Conservation (phyloP, 2,113 vertebrate genomes). For the Peromyscus polionotus region DNA sequence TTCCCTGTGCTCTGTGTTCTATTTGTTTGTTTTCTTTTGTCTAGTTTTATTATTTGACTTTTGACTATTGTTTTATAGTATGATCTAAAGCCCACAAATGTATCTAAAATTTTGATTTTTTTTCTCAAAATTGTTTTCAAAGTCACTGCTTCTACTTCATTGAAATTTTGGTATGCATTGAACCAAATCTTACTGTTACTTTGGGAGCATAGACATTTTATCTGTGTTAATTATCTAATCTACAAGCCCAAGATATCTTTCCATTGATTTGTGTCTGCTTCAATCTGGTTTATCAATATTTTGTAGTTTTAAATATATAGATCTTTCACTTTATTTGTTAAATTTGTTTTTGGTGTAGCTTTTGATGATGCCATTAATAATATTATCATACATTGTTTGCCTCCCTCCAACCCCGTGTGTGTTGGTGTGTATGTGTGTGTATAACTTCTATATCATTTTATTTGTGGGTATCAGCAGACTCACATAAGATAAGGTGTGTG, state of each 20-base stretch:
- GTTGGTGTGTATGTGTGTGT: neutral
- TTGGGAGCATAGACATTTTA: neutral
- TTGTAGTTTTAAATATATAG: neutral
- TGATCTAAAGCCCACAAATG: neutral
- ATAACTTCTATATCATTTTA: too few relatives aligned
- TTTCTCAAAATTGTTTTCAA: neutral
- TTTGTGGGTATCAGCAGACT: too few relatives aligned
- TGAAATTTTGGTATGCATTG: neutral
- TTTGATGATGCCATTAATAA: neutral
- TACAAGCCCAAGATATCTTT: neutral
- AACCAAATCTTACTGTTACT: neutral
- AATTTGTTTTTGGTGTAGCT: neutral
- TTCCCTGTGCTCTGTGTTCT: neutral
- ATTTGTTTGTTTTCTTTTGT: neutral
- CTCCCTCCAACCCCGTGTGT: neutral
- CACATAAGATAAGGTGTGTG: neutral
- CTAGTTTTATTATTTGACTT: neutral
- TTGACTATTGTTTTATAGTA: neutral
- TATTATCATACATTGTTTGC: neutral
- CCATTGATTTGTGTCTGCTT: neutral
- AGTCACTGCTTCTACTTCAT: neutral
- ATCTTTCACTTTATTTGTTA: neutral
- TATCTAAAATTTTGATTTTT: too few relatives aligned
- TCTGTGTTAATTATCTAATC: neutral
- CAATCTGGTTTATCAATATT: neutral